Base-by-base conservation (phyloP, 2,888 invertebrate species). In the Crocallis elinguaria region DNA sequence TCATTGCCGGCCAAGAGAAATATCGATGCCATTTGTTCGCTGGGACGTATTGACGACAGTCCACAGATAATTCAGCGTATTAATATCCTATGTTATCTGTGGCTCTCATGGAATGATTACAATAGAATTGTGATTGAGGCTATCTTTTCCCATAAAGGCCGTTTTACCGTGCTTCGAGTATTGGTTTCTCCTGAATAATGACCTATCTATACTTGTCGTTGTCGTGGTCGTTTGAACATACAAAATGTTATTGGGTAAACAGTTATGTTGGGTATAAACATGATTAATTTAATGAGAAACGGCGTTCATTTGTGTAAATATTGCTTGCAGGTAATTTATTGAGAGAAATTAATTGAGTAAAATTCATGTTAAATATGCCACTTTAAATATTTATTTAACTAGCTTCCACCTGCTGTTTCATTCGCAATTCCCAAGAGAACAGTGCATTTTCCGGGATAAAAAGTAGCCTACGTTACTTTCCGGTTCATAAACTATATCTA, bases 1-100 rank as follows among this genome's bases (percentile, higher is more conserved):
- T 86, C 86, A 87, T 85, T 86, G 86, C 85, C 71, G 70, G 74
- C 69, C 56, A 64, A 57, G 69, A 74, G 77, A 86, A 83, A 86
- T 87, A 87, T 87, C 67, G 79, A 66, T 50, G 53, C 75, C 78
- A 84, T 87, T 84, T 79, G 83, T 86, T 78, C 80, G 67, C 56
- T 57, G 50, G 65, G 65, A 75, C 77, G 57, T 75, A 77, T 76
- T 71, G 75, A 71, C 73, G 71, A 73, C 71, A 70, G 48, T 33
- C 29, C 38, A n/a, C 14, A 42, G 43, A 53, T 53, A 53, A 53
- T 42, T 48, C 53, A 43, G 16, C 29, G 53, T 48, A 53, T 54
- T 49, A 44, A 54, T 43, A 54, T 39, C 29, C 12, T 42, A 38
- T 44, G 30, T 45, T 45, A 51, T 51, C 44, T 45, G 32, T 36